Evolutionary conservation across 2,113 vertebrate genomes (phyloP).

Genomic region (Heloderma charlesbogerti): DNA sequence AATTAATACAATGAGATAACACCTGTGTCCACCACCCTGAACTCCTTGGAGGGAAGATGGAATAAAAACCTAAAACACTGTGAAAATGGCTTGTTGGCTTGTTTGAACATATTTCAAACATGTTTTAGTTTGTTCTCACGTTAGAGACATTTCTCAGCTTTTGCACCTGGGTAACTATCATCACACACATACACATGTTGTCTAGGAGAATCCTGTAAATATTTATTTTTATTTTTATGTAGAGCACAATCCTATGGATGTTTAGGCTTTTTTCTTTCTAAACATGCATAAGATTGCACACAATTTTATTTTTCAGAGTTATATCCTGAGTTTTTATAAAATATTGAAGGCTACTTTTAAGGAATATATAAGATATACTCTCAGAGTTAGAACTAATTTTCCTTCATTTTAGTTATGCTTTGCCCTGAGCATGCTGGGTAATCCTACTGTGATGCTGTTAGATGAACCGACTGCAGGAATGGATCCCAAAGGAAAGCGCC

Average conservation of each 20-base stretch:
- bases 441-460: slow-evolving; percentile 83
- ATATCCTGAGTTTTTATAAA: not conserved
- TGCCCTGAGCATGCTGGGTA: slow-evolving; percentile 87
- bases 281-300: too few species aligned
- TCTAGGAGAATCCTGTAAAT: not conserved
- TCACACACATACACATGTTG: not conserved
- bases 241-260: not conserved
- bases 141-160: not conserved
- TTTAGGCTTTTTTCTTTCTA: not conserved
- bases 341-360: not conserved
- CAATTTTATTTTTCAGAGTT: not conserved
- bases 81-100: not conserved
- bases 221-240: too few species aligned
- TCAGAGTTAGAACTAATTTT: not conserved
- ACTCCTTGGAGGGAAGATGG: not conserved
- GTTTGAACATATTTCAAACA: not conserved
- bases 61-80: not conserved
- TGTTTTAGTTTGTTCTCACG: not conserved
- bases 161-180: not conserved
- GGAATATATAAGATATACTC: not conserved
- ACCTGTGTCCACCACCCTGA: not conserved
- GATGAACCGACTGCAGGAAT: slow-evolving; percentile 88
- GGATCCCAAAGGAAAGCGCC: slow-evolving; percentile 88
- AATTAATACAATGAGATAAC: too few species aligned
- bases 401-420: slow-evolving; percentile 84